These are phyloP conservation scores for Ochotona princeps DNA, from an alignment of 2,113 vertebrate genomes.

Conservation along the genomic window DNA sequence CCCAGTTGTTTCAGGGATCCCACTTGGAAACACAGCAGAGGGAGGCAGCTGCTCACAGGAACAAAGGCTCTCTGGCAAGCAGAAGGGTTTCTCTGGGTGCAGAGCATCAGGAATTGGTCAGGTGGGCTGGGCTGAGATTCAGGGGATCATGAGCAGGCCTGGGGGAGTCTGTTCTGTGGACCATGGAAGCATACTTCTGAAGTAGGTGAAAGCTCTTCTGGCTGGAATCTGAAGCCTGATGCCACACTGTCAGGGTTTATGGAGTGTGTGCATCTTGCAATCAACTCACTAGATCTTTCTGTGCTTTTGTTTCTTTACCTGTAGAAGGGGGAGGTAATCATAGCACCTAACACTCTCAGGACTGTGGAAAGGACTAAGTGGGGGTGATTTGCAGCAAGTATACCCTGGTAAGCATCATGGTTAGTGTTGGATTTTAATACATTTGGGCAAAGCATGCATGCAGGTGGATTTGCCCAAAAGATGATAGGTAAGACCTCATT, in stretches of 20 bases:
- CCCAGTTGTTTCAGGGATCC: conserved; percentile 45
- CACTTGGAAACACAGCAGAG: conserved; percentile 38
- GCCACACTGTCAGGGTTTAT: neutral
- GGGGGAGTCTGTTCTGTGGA: neutral
- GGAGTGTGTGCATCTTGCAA: neutral
- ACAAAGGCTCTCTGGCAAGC: neutral
- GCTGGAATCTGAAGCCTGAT: neutral
- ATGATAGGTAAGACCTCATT: neutral
- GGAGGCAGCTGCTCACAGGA: conserved; percentile 44
- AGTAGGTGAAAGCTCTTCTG: neutral
- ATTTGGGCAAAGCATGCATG: neutral
- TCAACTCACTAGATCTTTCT: neutral
- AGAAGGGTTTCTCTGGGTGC: neutral
- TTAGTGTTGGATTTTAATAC: neutral
- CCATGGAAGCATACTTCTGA: neutral
- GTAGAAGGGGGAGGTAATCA: neutral
- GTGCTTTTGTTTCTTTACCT: neutral
- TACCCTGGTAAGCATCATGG: neutral
- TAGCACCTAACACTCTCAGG: neutral
- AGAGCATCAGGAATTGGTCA: neutral
- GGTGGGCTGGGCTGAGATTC: neutral
- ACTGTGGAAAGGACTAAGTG: neutral
- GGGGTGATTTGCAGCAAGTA: neutral
- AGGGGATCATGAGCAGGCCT: neutral
- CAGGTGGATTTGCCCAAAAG: neutral